Base-by-base conservation (phyloP, 1,140 invertebrate species). In the Oedothorax gibbosus region DNA sequence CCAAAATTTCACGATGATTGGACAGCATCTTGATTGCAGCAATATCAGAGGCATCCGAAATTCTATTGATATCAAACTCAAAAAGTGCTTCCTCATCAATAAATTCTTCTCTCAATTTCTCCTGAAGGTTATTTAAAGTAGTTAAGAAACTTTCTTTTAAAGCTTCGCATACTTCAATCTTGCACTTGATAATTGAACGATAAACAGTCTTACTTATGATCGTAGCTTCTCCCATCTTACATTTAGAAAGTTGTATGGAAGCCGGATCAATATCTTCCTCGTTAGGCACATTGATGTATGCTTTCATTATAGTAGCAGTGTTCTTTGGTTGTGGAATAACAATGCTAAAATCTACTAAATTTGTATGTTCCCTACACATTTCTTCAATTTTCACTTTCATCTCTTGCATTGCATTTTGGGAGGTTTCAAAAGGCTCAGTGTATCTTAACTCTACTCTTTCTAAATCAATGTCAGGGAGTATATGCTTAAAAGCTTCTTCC, bases 251-350 rank as follows among this genome's bases (percentile, higher is more conserved):
- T 35, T 11, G 35, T 54, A 75, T 21, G 49, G 72, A 9, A 66
- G 72, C 81, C 7, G 0, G 11, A 18, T 56, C 64, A 21, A 76
- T 54, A 56, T 75, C 51, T 56, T 72, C 69, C 20, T 66, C 51
- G 51, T 57, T 18, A 35, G n/a, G 7, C 14, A 78, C 53, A 77
- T 77, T 78, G 20, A 85, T 72, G 64, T 50, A 85, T 18, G 75
- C 83, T 71, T 68, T 77, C 83, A 85, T 85, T 15, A 77, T 51
- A 35, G 83, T 77, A 8, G 83, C 73, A 10, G 83, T n/a, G 7
- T 21, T 15, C 64, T 85, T 72, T 8, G 73, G 73, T n/a, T 21
- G 18, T 20, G 73, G 73, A 51, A 85, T 18, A 21, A 85, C 56
- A 20, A 85, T 21, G 35, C 71, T 21, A 71, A 85, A 77, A 54